Evolutionary conservation across 2,888 invertebrate species (phyloP), one percentile per base, ranked within the genome.

Genomic region (Merodon equestris): DNA sequence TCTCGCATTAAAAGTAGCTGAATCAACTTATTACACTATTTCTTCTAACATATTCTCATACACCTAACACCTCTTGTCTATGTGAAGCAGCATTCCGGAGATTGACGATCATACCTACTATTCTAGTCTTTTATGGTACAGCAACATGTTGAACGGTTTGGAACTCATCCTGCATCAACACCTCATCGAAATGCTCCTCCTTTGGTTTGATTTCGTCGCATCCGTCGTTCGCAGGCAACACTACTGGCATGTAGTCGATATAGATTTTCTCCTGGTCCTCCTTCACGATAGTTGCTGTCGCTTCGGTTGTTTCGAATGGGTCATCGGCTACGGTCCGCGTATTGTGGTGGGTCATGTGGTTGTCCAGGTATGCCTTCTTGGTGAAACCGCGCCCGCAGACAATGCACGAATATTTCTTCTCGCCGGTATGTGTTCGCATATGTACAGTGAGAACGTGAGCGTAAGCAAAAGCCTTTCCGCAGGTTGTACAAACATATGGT

Each of bases 401-500:
- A 0, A 82, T 82, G 81, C 89, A 89, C 75, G 85, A 86, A 66
- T 86, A 88, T 79, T 87, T 87, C 66, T 88, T 88, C 51, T 88
- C 87, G 9, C 88, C 88, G 0, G 89, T 89, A 61, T 89, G 88
- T 0, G 87, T 88, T 9, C 86, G 84, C 36, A 85, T 76, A 15
- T 89, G 88, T 18, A 87, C 87, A 1, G 87, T 86, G 0, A 89
- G 82, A 0, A 89, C 88, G 64, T 89, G 89, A 1, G 88, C 86
- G 40, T 88, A 88, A 13, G 88, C 88, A 68, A 88, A 88, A 1
- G 85, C 84, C 75, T 89, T 88, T 15, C 85, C 84, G 73, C 88
- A 89, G 27, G 87, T 87, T 48, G 82, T 66, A 47, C 88, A 88
- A 1, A 81, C 76, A 38, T 89, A 88, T 0, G 88, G 88, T 1